Evolutionary conservation across 2,797 vertebrate genomes (phyloP).

Genomic region (Carcharodon carcharias): DNA sequence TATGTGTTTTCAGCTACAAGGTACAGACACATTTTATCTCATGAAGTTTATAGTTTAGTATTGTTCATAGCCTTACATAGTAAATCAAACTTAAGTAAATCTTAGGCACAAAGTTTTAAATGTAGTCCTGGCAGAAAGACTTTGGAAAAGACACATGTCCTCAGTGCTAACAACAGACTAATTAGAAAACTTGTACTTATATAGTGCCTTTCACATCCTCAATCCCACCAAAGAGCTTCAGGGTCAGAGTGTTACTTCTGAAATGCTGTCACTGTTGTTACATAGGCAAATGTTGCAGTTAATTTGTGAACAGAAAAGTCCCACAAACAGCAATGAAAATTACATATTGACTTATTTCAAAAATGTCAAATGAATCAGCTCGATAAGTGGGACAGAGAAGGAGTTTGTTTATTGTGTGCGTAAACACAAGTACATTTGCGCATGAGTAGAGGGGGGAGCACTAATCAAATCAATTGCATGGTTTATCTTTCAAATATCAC

Average conservation of each 20-base stretch:
- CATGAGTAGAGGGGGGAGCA: not conserved
- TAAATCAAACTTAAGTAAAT: not conserved
- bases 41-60: not conserved
- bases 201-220: not conserved
- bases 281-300: not conserved
- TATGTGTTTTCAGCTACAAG: not conserved
- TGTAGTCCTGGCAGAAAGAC: not conserved
- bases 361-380: not conserved
- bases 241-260: slow-evolving; percentile 15
- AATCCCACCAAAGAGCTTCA: slow-evolving; percentile 46
- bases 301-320: not conserved
- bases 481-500: not conserved
- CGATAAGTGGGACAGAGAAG: not conserved
- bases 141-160: not conserved
- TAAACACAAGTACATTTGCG: not conserved
- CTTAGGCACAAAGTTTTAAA: not conserved
- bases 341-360: not conserved
- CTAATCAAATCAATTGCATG: not conserved
- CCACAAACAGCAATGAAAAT: not conserved
- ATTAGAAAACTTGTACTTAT: not conserved
- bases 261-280: not conserved
- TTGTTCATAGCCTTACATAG: not conserved
- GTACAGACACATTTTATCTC: not conserved
- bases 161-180: not conserved
- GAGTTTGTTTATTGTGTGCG: not conserved